These are phyloP conservation scores for Dicerorhinus sumatrensis DNA, from an alignment of 2,113 vertebrate species.

Conservation along the genomic window DNA sequence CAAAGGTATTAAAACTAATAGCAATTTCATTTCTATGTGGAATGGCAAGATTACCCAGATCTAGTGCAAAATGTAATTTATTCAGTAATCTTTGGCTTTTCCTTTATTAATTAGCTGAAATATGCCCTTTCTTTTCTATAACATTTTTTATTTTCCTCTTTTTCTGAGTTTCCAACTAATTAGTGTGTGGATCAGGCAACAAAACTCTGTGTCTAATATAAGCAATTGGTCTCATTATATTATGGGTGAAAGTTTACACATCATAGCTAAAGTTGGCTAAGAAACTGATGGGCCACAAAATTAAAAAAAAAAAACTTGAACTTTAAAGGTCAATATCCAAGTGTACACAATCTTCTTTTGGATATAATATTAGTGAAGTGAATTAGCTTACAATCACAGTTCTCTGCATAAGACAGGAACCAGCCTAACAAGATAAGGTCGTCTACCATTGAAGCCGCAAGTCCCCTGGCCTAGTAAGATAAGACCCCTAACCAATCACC, in stretches of 20 bases:
- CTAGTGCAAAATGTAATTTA: neutral
- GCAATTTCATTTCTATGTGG: neutral
- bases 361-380: neutral
- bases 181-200: neutral
- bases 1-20: neutral
- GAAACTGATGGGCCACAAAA: neutral
- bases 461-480: no score
- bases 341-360: neutral
- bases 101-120: neutral
- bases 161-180: constrained; percentile 26
- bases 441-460: no score
- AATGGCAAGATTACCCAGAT: neutral
- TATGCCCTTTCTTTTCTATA: neutral
- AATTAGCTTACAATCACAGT: neutral
- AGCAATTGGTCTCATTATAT: neutral
- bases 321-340: constrained; percentile 10
- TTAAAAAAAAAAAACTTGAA: neutral
- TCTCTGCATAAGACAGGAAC: neutral
- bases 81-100: neutral
- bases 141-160: neutral
- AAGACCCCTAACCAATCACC: no score
- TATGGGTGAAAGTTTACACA: neutral
- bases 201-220: neutral
- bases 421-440: no score
- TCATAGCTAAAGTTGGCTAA: neutral